Conservation (phyloP, 30 jellyfish, hydroid and myxozoan genomes). For the Hydractinia echinata region DNA sequence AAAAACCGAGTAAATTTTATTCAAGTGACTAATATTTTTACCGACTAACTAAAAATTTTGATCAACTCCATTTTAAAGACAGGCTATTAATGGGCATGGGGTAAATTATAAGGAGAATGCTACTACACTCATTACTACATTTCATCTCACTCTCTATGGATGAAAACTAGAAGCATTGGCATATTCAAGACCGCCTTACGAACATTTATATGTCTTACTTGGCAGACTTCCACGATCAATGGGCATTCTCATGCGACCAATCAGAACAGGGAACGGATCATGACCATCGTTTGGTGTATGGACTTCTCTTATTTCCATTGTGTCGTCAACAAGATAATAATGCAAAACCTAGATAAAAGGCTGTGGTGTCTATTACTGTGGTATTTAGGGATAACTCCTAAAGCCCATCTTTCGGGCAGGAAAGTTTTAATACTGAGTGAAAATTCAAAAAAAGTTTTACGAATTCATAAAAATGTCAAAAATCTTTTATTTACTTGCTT, state of each 20-base stretch:
- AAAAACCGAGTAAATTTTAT: too few species aligned
- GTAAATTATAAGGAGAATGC: not conserved
- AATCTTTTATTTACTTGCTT: too few species aligned
- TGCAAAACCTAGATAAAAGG: constrained; percentile 61
- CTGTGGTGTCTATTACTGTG: not conserved
- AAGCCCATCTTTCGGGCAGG: too few species aligned
- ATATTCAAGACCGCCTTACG: too few species aligned
- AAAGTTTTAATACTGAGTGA: too few species aligned
- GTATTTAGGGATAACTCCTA: too few species aligned
- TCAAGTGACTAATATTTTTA: too few species aligned
- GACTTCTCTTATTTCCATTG: constrained; percentile 94
- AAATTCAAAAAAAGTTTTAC: too few species aligned
- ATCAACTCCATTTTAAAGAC: too few species aligned
- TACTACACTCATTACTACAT: not conserved
- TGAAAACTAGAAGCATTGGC: not conserved
- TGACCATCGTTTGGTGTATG: constrained; percentile 95
- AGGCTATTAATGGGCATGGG: not conserved
- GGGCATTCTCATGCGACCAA: constrained; percentile 91
- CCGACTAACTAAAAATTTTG: too few species aligned
- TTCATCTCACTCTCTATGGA: not conserved
- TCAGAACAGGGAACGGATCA: constrained; percentile 95
- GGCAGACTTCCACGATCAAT: constrained; percentile 62
- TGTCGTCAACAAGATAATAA: constrained; percentile 85
- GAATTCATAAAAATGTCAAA: too few species aligned
- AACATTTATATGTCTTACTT: constrained; percentile 24